Conservation (phyloP, 1,140 invertebrate species). For the Hycleus cichorii region DNA sequence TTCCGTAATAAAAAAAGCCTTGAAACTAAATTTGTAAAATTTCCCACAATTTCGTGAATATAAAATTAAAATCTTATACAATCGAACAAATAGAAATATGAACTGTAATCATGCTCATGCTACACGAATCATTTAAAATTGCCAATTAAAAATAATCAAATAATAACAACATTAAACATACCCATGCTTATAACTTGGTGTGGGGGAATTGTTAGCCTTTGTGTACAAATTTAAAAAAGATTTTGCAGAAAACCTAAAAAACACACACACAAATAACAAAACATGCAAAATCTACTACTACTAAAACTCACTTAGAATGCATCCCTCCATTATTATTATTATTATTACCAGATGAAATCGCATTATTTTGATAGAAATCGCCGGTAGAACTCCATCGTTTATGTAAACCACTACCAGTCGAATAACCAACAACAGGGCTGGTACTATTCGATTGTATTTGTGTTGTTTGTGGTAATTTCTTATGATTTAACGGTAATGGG, state of each 20-base stretch:
- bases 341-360: neutral
- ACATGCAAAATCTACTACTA: neutral
- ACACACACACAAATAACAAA: constrained; percentile 38
- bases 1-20: no score
- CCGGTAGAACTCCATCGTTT: constrained; percentile 80
- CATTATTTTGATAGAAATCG: constrained; percentile 52
- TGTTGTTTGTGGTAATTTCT: constrained; percentile 8
- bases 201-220: constrained; percentile 48
- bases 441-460: neutral
- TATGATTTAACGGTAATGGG: constrained; percentile 48
- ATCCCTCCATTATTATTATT: constrained; percentile 15
- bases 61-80: no score
- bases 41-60: no score
- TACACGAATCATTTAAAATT: no score
- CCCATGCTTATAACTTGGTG: constrained; percentile 54
- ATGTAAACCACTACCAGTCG: constrained; percentile 43
- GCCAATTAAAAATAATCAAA: constrained; percentile 2
- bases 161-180: constrained; percentile 43
- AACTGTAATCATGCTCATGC: no score
- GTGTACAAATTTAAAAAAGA: constrained; percentile 55
- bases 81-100: no score
- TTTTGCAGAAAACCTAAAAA: constrained; percentile 55
- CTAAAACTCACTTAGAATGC: constrained; percentile 34
- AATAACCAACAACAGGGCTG: constrained; percentile 31
- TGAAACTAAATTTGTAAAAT: no score